phyloP scores from a whole-genome alignment of 1,140 invertebrate species.

The Maniola jurtina region DNA sequence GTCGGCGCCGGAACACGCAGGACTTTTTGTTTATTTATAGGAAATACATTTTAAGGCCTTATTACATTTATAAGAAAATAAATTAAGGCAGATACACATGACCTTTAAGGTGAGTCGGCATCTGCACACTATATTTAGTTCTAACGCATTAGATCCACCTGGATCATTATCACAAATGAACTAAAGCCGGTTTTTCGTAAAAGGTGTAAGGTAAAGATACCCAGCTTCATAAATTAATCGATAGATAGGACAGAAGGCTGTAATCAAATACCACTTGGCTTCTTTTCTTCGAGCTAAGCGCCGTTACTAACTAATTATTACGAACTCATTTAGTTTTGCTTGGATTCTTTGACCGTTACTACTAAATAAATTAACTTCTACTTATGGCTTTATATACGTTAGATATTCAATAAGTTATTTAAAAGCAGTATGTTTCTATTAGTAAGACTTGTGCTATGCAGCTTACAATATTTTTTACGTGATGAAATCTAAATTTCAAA shows the following conservation, averaged over 20 bases:
- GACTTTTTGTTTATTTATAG: slow-evolving; percentile 13
- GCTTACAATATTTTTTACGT: too few species aligned
- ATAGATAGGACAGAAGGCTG: not conserved
- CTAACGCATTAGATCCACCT: slow-evolving; percentile 32
- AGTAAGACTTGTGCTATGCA: too few species aligned
- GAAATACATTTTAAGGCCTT: slow-evolving; percentile 5
- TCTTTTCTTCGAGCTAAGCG: too few species aligned
- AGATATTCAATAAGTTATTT: too few species aligned
- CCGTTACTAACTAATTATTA: too few species aligned
- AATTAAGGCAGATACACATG: slow-evolving; percentile 18
- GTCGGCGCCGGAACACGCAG: not conserved
- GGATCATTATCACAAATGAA: slow-evolving; percentile 18
- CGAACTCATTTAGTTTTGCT: too few species aligned
- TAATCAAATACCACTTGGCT: too few species aligned
- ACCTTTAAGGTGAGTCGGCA: slow-evolving; percentile 24
- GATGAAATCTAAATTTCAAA: too few species aligned
- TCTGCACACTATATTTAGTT: slow-evolving; percentile 32
- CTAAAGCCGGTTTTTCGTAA: slow-evolving; percentile 2
- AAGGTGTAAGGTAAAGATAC: slow-evolving; percentile 1
- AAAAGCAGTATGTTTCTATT: too few species aligned
- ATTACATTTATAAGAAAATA: slow-evolving; percentile 25
- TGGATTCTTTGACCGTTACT: too few species aligned
- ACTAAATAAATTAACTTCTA: too few species aligned
- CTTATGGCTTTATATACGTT: too few species aligned
- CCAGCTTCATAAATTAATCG: not conserved